Evolutionary conservation across 1,140 invertebrate genomes (phyloP).

Genomic region (Phocides pigmalion): DNA sequence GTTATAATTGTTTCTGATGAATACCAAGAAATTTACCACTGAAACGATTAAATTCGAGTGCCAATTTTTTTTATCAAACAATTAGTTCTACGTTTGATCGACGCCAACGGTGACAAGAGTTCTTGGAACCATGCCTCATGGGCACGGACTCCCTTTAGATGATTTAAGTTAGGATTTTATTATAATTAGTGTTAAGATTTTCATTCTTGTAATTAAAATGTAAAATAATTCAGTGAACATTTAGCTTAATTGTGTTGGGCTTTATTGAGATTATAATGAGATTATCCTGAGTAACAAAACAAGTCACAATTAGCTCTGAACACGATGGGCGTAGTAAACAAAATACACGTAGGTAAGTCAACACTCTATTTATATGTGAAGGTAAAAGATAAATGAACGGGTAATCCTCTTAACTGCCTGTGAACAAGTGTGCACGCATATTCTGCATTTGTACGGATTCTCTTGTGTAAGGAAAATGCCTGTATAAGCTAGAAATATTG

Average conservation of each 20-base stretch:
- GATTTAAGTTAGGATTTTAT: too few relatives aligned
- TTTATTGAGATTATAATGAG: too few relatives aligned
- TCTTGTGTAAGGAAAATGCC: conserved; percentile 17
- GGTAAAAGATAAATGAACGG: conserved; percentile 38
- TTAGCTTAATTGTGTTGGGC: background rate
- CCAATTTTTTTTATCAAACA: too few relatives aligned
- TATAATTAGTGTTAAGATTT: too few relatives aligned
- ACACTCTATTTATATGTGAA: conserved; percentile 47
- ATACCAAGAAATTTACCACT: background rate
- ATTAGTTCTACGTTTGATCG: too few relatives aligned
- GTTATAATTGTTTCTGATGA: too few relatives aligned
- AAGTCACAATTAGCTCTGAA: background rate
- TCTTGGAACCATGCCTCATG: too few relatives aligned
- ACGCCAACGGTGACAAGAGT: too few relatives aligned
- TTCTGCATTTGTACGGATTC: conserved; percentile 44
- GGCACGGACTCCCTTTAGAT: too few relatives aligned
- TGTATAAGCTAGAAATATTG: conserved; percentile 12
- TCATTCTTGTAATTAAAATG: too few relatives aligned
- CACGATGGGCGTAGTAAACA: conserved; percentile 1
- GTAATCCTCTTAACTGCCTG: conserved; percentile 56
- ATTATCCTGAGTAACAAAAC: background rate
- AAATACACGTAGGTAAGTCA: conserved; percentile 36
- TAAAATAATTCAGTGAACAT: background rate
- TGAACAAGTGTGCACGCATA: conserved; percentile 50
- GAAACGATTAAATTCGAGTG: too few relatives aligned